Evolutionary conservation across 2,888 invertebrate species (phyloP).

Genomic region (Platycheirus rosarum): DNA sequence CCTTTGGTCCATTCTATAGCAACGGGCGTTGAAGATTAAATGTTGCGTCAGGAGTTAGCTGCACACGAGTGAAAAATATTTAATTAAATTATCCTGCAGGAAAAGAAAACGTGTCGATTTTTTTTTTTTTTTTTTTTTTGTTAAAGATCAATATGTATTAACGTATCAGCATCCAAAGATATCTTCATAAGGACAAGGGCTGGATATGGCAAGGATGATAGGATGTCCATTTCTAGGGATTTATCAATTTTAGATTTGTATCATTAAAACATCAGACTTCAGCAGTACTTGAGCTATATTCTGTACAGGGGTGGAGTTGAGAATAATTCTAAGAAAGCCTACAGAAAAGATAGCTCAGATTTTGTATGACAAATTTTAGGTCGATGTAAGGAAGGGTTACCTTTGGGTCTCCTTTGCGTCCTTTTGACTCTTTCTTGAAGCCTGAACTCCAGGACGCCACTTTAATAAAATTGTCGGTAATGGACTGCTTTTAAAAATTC

Average conservation of each 20-base stretch:
- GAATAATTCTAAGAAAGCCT: not conserved
- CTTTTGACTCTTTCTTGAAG: too few species aligned
- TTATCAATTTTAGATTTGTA: conserved; percentile 59
- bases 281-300: conserved; percentile 38
- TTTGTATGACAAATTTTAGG: too few species aligned
- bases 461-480: too few species aligned
- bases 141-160: conserved; percentile 43
- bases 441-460: too few species aligned
- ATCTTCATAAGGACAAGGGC: not conserved
- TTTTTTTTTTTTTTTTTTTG: conserved; percentile 11
- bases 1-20: not conserved
- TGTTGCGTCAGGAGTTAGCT: conserved; percentile 41
- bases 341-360: too few species aligned
- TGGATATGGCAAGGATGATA: not conserved
- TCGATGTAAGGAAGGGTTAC: too few species aligned
- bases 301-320: conserved; percentile 14
- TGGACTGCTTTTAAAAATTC: too few species aligned
- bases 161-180: not conserved
- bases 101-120: conserved; percentile 58
- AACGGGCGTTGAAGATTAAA: conserved; percentile 2
- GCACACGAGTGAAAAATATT: conserved; percentile 48
- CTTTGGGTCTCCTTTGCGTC: too few species aligned
- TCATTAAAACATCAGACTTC: conserved; percentile 47
- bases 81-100: conserved; percentile 67
- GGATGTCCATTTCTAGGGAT: conserved; percentile 27